Base-by-base conservation (phyloP, 2,797 vertebrate genomes). In the Discoglossus pictus region DNA sequence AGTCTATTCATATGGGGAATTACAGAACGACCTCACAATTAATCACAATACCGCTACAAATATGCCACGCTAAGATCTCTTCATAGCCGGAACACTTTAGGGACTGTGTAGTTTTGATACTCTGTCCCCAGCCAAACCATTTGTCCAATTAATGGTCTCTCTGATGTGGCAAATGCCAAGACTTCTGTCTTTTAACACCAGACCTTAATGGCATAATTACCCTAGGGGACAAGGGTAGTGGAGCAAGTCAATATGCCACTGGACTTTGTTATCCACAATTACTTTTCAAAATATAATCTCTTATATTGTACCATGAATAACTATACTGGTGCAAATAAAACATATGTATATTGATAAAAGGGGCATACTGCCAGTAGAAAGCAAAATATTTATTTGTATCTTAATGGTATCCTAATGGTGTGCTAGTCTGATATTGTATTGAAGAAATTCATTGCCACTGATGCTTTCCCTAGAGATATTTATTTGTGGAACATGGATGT, bases 11-110 rank as follows among this genome's bases (percentile, higher is more conserved):
- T 55, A 44, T 65, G 62, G 39, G 62, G 62, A 65, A 55, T 46
- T 20, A 40, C 23, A 65, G 40, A 65, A 55, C 31, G 2, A 20
- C 34, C 34, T 56, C 34, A 47, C 63, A 66, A 58, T 65, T 65
- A 65, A 65, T 56, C 63, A 66, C 63, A 66, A 47, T 48, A 42
- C 40, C 52, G 56, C 42, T 66, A 48, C 63, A 56, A 66, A 66
- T 66, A 56, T 48, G 42, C 53, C 43, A 47, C 11, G 42, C 56
- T 65, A 65, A 48, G 34, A 44, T n/a, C 31, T 66, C 20, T 47
- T 56, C 43, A 66, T 42, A 56, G 63, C 50, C 53, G 10, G 10
- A 65, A 40, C 52, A 66, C 63, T 16, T 58, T 39, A 39, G 52
- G 53, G 52, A 56, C 42, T 46, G 27, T 36, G 42, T 15, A 48